Conservation (phyloP, 2,888 invertebrate species). For the Buathra laborator region DNA sequence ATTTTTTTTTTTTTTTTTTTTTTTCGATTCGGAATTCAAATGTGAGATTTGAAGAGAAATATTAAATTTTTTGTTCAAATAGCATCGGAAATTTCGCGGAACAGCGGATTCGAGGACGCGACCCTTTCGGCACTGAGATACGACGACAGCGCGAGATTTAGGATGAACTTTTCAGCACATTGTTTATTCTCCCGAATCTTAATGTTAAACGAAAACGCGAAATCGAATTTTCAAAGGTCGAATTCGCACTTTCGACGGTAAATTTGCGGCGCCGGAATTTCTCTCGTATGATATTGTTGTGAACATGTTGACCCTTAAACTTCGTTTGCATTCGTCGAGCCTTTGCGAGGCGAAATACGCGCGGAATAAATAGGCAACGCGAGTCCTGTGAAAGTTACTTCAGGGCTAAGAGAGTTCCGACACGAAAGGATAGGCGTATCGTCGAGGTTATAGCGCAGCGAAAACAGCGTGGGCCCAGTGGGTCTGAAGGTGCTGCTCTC, state of each 20-base stretch:
- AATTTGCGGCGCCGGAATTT: neutral
- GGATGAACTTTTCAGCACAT: neutral
- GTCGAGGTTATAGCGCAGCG: neutral
- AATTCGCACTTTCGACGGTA: conserved; percentile 2
- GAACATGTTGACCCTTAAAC: conserved; percentile 42
- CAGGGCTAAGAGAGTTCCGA: conserved; percentile 40
- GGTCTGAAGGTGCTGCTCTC: conserved; percentile 55
- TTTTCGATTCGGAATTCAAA: too few species aligned
- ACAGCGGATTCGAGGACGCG: too few species aligned
- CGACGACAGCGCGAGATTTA: neutral
- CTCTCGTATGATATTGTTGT: conserved; percentile 24
- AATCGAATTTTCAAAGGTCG: conserved; percentile 44
- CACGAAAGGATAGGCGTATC: conserved; percentile 28
- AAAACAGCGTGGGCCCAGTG: conserved; percentile 17
- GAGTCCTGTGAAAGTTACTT: conserved; percentile 56
- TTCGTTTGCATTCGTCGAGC: conserved; percentile 20
- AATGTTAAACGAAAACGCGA: conserved; percentile 16
- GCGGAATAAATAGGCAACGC: conserved; percentile 49
- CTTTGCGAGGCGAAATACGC: neutral
- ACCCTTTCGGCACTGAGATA: too few species aligned
- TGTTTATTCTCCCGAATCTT: conserved; percentile 13
- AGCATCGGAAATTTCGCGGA: too few species aligned
- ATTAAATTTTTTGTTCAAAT: too few species aligned
- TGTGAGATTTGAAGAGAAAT: too few species aligned
- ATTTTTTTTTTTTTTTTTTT: too few species aligned